phyloP scores from a whole-genome alignment of 1,140 invertebrate genomes.

The Achatina immaculata region DNA sequence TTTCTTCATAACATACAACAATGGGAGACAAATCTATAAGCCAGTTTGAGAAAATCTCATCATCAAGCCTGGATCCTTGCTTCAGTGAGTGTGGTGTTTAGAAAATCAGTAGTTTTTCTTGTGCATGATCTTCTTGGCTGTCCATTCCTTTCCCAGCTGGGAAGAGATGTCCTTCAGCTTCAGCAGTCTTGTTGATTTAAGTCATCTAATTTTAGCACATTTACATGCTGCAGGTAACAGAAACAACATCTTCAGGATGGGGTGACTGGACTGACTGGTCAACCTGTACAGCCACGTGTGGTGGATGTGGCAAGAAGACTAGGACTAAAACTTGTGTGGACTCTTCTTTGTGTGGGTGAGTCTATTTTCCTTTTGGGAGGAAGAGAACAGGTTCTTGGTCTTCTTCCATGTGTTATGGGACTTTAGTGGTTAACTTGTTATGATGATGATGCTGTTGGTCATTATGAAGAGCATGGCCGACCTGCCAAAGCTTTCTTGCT shows the following conservation, averaged over 20 bases:
- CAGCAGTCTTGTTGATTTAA: no score
- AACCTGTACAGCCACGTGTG: conserved; percentile 45
- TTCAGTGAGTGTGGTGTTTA: no score
- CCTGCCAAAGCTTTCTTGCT: background rate
- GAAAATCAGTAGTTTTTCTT: no score
- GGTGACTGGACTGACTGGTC: conserved; percentile 46
- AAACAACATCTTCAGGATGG: conserved; percentile 41
- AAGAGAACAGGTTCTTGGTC: background rate
- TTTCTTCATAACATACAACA: no score
- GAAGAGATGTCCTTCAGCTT: no score
- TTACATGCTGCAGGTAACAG: conserved; percentile 22
- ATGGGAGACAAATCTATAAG: no score
- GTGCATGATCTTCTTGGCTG: no score
- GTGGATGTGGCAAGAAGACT: conserved; percentile 50
- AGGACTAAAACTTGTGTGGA: conserved; percentile 42
- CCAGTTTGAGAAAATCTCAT: no score
- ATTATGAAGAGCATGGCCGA: background rate
- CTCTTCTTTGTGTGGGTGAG: conserved; percentile 45
- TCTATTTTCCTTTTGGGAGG: background rate
- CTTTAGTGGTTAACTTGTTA: background rate
- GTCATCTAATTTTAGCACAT: no score
- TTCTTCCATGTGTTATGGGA: background rate
- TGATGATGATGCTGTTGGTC: background rate
- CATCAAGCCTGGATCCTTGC: no score
- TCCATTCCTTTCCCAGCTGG: no score